Conservation (phyloP, 92 coral and sea anemone species). For the Porites lobata region DNA sequence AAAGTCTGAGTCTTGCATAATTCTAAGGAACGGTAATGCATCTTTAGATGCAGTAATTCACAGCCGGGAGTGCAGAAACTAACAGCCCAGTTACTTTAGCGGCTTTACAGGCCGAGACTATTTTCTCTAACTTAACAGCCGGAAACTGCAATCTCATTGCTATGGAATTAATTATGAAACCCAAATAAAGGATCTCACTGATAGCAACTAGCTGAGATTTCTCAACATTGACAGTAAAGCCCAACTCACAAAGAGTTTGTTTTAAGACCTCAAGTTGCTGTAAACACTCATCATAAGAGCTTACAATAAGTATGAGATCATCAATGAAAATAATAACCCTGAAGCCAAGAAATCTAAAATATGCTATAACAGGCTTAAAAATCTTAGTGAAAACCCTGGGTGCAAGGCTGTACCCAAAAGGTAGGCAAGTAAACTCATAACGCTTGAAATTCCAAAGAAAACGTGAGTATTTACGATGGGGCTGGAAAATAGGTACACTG, state of each 20-base stretch:
- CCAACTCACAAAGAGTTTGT: conserved; percentile 20
- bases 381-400: conserved; percentile 74
- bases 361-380: conserved; percentile 56
- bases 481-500: no score
- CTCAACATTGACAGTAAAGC: conserved; percentile 34
- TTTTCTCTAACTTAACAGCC: no score
- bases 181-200: conserved; percentile 30
- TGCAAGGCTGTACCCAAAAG: conserved; percentile 23
- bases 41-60: no score
- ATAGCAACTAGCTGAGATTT: conserved; percentile 34
- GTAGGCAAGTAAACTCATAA: no score
- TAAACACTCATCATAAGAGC: conserved; percentile 28
- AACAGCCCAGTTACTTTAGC: no score
- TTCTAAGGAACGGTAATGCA: background rate
- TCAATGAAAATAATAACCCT: conserved; percentile 41
- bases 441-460: no score
- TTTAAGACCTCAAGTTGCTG: conserved; percentile 18
- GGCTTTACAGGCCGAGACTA: no score
- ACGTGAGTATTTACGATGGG: no score
- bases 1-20: background rate
- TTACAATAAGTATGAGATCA: conserved; percentile 48
- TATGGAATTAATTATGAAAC: conserved; percentile 50
- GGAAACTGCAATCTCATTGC: no score
- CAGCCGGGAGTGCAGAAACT: no score
- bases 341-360: conserved; percentile 31